These are phyloP conservation scores for Caenorhabditis angaria DNA, from an alignment of 2,888 invertebrate genomes.

Conservation along the genomic window DNA sequence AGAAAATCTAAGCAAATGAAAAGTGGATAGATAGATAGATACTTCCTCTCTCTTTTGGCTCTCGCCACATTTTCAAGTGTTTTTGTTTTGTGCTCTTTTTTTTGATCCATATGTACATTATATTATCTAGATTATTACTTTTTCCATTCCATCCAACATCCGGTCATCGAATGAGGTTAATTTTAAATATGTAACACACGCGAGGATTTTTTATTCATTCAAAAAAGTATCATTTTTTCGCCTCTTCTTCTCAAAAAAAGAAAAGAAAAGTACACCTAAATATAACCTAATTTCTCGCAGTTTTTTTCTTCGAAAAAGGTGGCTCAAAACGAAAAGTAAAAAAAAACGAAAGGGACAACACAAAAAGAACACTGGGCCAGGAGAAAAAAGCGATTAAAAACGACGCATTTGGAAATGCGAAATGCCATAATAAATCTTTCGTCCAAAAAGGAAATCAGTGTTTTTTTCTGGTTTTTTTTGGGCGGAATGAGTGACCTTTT, in stretches of 20 bases:
- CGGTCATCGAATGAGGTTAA: neutral
- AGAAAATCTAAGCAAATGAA: neutral
- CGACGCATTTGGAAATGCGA: neutral
- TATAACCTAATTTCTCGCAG: neutral
- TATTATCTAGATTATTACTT: neutral
- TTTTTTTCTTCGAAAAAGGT: too few species aligned
- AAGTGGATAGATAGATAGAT: too few species aligned
- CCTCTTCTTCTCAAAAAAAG: neutral
- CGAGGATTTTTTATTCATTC: neutral
- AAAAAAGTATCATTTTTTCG: neutral
- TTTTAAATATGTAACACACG: constrained; percentile 1
- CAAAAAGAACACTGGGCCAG: neutral
- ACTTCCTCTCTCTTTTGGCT: neutral
- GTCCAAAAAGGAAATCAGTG: neutral
- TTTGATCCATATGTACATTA: neutral
- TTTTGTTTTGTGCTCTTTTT: neutral
- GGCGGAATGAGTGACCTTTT: too few species aligned
- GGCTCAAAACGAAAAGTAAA: neutral
- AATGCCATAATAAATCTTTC: neutral
- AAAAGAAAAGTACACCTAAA: constrained; percentile 1
- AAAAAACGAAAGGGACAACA: neutral
- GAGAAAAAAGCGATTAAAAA: too few species aligned
- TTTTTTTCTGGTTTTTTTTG: too few species aligned
- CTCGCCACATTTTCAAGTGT: neutral
- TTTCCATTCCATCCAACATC: neutral